Evolutionary conservation across 2,113 vertebrate species (phyloP), one percentile per base, ranked within the genome.

Genomic region (Coreoperca whiteheadi): DNA sequence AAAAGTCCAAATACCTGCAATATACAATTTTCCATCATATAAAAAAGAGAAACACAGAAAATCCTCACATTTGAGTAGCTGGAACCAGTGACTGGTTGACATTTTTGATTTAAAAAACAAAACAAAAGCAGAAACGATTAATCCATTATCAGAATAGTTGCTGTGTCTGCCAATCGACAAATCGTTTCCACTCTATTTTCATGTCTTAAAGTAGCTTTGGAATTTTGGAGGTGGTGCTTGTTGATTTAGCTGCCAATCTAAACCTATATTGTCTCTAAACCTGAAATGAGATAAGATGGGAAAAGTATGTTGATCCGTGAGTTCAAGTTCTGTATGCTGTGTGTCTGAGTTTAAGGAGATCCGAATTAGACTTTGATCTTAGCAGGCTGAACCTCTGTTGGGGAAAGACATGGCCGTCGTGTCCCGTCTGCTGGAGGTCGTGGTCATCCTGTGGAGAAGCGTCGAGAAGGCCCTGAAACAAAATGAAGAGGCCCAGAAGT

Each of bases 371-470:
- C 25, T 51, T 59, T 81, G 20, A 43, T 84, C 28, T 34, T 18
- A 34, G 66, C 92, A 98, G 97, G 91, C 93, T 8, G 93, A 95
- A 53, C 89, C 93, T 15, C 94, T 94, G 74, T 92, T 97, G 1
- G 83, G 95, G 10, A 92, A 94, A 5, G 97, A 99, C 57, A 79
- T 81, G 4, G 63, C 92, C 0, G 91, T 93, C 43, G 96, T 97
- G 95, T 93, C 97, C 18, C 92, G 97, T 74, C 93, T 99, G 56
- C 90, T 99, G 89, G 98, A 99, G 90, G 73, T 98, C 1, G 83
- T 95, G 25, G 97, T 97, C 37, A 97, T 99, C 91, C 94, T 99
- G 77, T 99, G 98, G 98, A 96, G 90, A 70, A 99, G 96, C 66
- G 96, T 99, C 39, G 84, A 83, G n/a, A 96, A 95, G 83, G 93